Base-by-base conservation (phyloP, 1,140 invertebrate species). In the Babylonia areolata region DNA sequence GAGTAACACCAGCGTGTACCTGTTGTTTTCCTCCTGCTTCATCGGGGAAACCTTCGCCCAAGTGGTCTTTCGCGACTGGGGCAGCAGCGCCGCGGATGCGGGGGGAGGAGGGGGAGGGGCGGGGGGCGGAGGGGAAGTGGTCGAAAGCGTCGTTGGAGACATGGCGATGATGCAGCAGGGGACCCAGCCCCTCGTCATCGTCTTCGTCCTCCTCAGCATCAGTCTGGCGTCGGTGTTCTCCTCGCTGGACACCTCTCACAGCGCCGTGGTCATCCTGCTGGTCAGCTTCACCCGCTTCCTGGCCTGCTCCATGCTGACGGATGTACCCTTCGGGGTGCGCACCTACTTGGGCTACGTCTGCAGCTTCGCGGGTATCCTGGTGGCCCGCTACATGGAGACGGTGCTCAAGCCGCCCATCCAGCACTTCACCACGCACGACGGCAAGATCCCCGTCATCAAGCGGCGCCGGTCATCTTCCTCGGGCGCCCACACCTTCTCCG, bases 341-440 rank as follows among this genome's bases (percentile, higher is more conserved):
- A 93, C 94, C n/a, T 93, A 92, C 86, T 42, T 94, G 6, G 92
- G 92, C 54, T 94, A 94, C 89, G 82, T 90, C 12, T 93, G 92
- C 87, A 93, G 93, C 20, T 88, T 94, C 33, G 87, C 87, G 12
- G 94, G 94, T n/a, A 91, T 94, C 69, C 88, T 94, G 51, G 91
- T 92, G 33, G 92, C 93, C 75, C 94, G 94, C 86, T 94, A 94
- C 87, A 92, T 93, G 92, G 94, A 94, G 89, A 92, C 92, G 15
- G 87, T 93, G 20, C 86, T 94, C 39, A 91, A 90, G 83, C 91
- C 93, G 28, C 91, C 91, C 17, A 92, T 93, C 71, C 92, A 90
- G 87, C 92, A 90, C 79, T 90, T 92, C 75, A 90, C 92, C 85
- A 92, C 92, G 31, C 90, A 92, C 42, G 93, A 94, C 84, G 93